phyloP scores from a whole-genome alignment of 30 jellyfish, hydroid and myxozoan species.

The Chrysaora quinquecirrha region DNA sequence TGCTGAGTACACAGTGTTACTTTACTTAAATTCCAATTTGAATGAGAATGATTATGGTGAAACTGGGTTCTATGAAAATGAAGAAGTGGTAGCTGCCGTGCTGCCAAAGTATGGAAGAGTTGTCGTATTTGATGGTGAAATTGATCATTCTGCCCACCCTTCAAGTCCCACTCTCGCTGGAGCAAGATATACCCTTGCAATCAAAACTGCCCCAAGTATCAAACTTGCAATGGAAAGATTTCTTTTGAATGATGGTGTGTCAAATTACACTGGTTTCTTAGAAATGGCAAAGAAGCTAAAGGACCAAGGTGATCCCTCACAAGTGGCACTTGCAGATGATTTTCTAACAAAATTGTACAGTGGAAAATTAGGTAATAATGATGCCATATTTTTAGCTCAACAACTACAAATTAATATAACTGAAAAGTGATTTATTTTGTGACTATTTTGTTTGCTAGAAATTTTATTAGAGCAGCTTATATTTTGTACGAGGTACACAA shows the following conservation, averaged over 20 bases:
- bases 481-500: too few species aligned
- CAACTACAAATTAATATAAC: too few species aligned
- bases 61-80: constrained; percentile 37
- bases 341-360: too few species aligned
- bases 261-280: too few species aligned
- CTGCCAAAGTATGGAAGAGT: constrained; percentile 75
- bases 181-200: constrained; percentile 73
- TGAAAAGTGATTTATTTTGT: too few species aligned
- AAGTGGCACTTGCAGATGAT: too few species aligned
- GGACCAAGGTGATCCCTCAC: too few species aligned
- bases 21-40: constrained; percentile 44
- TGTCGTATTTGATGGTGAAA: constrained; percentile 59
- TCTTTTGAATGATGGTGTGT: constrained; percentile 20
- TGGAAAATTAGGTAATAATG: too few species aligned
- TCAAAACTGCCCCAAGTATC: constrained; percentile 45
- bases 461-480: too few species aligned
- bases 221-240: constrained; percentile 26
- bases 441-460: too few species aligned
- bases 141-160: constrained; percentile 74
- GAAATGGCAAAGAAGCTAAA: too few species aligned
- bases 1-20: constrained; percentile 57
- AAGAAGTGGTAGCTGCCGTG: constrained; percentile 42
- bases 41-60: constrained; percentile 68
- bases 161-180: constrained; percentile 52
- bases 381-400: too few species aligned